Conservation (phyloP, 2,113 vertebrate genomes). For the Bos taurus region ARS-UCD2.0 NC_037356.1:31744501-31745000, state of each 20-base stretch:
- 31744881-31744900: neutral
- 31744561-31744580: neutral
- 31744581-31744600: neutral
- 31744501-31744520: neutral
- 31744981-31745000: neutral
- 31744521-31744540: neutral
- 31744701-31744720: neutral
- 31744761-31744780: neutral
- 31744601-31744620: neutral
- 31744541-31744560: conserved; percentile 1
- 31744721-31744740: neutral
- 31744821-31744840: neutral
- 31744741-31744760: neutral
- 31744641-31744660: neutral
- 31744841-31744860: neutral
- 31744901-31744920: neutral
- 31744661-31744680: neutral
- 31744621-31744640: neutral
- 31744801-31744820: neutral
- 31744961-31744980: neutral
- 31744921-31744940: neutral
- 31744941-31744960: neutral
- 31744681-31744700: neutral
- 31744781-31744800: neutral
- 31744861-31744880: neutral